Percentiles rank a stretch among this genome's conserved stretches.
Evolutionary conservation across 2,797 vertebrate species (phyloP).

Genomic region (Champsocephalus gunnari): DNA sequence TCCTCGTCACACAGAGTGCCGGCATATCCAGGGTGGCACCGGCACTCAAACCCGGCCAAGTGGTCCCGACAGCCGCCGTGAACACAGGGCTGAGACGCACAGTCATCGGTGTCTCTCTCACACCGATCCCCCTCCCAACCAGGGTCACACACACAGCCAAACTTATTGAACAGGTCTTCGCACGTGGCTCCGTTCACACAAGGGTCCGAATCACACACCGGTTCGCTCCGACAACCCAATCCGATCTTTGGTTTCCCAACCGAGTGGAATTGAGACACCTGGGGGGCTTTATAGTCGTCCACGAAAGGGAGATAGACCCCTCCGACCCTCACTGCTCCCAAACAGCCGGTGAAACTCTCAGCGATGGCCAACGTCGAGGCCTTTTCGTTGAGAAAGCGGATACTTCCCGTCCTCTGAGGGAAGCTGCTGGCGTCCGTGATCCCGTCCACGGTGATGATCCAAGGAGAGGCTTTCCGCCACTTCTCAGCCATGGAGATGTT

Average conservation of each 20-base stretch:
- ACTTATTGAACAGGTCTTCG: conserved; percentile 88
- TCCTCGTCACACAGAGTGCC: conserved; percentile 88
- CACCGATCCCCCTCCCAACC: conserved; percentile 90
- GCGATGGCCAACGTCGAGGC: conserved; percentile 78
- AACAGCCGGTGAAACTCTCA: conserved; percentile 90
- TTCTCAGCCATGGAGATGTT: conserved; percentile 83
- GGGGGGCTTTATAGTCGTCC: conserved; percentile 67
- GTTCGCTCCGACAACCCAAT: conserved; percentile 85
- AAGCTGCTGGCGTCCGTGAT: conserved; percentile 77
- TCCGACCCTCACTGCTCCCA: conserved; percentile 88
- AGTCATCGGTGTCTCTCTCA: conserved; percentile 86
- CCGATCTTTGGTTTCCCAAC: conserved; percentile 35
- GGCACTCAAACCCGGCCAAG: conserved; percentile 87
- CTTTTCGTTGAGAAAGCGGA: conserved; percentile 86
- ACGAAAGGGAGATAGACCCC: conserved; percentile 88
- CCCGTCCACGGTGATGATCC: conserved; percentile 87
- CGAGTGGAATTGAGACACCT: conserved; percentile 82
- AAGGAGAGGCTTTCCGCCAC: conserved; percentile 71
- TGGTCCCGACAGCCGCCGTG: conserved; percentile 87
- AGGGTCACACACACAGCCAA: conserved; percentile 82
- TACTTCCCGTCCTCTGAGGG: conserved; percentile 71
- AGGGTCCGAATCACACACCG: conserved; percentile 85
- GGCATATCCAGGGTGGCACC: conserved; percentile 86
- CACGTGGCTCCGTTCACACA: conserved; percentile 89
- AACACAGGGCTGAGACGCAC: conserved; percentile 86